phyloP scores from a whole-genome alignment of 2,113 vertebrate species.

The Nipponia nippon region DNA sequence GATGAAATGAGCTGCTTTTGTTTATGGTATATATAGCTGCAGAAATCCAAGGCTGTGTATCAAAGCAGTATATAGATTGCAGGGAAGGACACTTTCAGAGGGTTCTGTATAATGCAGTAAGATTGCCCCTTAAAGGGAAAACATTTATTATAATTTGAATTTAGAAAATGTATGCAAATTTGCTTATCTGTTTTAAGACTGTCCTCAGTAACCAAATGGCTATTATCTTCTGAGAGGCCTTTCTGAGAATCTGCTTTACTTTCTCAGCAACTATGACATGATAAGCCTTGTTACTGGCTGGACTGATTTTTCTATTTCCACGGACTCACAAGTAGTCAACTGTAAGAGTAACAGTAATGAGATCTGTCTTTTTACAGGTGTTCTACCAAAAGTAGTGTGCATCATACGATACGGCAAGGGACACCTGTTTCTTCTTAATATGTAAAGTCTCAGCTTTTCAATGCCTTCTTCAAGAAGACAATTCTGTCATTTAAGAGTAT shows the following conservation, averaged over 20 bases:
- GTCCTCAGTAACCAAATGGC: neutral
- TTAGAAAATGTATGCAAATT: neutral
- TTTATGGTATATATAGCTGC: neutral
- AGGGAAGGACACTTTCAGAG: neutral
- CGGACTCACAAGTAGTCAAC: neutral
- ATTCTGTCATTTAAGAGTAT: neutral
- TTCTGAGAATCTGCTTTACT: neutral
- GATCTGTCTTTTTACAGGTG: neutral
- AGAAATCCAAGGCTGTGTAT: neutral
- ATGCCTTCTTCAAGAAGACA: neutral
- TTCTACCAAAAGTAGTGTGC: neutral
- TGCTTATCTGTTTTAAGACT: neutral
- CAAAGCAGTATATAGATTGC: neutral
- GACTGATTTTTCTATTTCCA: neutral
- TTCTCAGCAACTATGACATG: neutral
- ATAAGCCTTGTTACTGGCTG: neutral
- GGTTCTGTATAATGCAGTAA: neutral
- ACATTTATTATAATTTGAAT: neutral
- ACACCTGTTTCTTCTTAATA: neutral
- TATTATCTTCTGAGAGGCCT: neutral
- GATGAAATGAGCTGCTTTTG: neutral
- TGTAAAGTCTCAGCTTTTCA: neutral
- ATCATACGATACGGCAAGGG: neutral
- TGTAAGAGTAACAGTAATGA: neutral
- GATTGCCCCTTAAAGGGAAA: neutral